These are phyloP conservation scores for Blennius ocellaris DNA, from an alignment of 2,113 vertebrate genomes.

Conservation along the genomic window DNA sequence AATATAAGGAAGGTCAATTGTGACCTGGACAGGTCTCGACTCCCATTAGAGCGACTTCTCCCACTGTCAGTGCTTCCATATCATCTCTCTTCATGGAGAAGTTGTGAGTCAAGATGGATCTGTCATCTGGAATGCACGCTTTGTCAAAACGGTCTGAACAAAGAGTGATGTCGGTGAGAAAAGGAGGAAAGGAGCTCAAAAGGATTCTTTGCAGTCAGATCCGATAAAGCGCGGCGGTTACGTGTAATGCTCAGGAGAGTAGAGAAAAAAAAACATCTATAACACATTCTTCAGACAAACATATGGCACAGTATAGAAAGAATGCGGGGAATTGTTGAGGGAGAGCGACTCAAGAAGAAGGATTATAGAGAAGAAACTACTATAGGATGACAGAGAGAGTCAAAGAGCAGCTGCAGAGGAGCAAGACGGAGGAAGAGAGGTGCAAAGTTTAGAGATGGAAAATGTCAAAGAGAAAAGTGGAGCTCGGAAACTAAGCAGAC, in stretches of 20 bases:
- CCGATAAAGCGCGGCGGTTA: slow-evolving; percentile 60
- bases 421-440: background rate
- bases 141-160: slow-evolving; percentile 27
- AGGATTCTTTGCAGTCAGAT: slow-evolving; percentile 32
- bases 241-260: slow-evolving; percentile 35
- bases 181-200: slow-evolving; percentile 2
- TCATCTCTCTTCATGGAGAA: background rate
- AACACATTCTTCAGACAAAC: slow-evolving; percentile 34
- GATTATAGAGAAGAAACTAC: background rate
- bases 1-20: background rate
- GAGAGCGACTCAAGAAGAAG: background rate
- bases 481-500: too few relatives aligned
- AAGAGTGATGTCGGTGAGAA: slow-evolving; percentile 25
- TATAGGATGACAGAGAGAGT: background rate
- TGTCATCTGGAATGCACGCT: slow-evolving; percentile 7
- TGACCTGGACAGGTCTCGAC: slow-evolving; percentile 7
- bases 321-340: slow-evolving; percentile 1
- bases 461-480: background rate
- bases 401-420: background rate
- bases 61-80: background rate
- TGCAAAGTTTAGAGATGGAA: background rate
- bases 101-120: slow-evolving; percentile 20
- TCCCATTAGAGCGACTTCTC: slow-evolving; percentile 31
- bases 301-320: background rate
- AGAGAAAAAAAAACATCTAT: slow-evolving; percentile 22